These are phyloP conservation scores for Myocastor coypus DNA, from an alignment of 2,113 vertebrate genomes.

Conservation along the genomic window DNA sequence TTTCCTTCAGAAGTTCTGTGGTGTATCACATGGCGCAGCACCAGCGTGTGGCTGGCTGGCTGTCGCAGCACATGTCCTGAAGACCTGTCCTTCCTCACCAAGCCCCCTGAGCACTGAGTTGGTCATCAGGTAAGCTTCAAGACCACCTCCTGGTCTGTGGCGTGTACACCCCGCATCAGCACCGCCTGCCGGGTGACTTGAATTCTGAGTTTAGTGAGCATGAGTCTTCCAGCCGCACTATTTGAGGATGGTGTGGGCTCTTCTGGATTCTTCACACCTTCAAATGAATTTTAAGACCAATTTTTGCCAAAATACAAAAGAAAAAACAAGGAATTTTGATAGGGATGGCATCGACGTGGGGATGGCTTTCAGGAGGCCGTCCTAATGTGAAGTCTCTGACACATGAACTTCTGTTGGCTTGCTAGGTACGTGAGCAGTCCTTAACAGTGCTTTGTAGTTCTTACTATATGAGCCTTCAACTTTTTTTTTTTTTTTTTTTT, in stretches of 20 bases:
- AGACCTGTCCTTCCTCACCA: fast-evolving
- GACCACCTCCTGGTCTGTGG: fast-evolving
- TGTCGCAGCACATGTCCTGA: not conserved
- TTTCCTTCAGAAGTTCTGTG: not conserved
- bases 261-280: not conserved
- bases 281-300: not conserved
- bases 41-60: fast-evolving
- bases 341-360: not conserved
- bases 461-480: not conserved
- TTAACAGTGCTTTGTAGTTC: not conserved
- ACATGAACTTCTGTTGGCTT: not conserved
- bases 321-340: not conserved
- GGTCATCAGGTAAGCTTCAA: fast-evolving
- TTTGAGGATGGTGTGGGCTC: not conserved
- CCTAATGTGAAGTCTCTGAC: not conserved
- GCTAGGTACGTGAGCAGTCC: not conserved
- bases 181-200: fast-evolving
- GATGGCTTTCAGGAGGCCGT: not conserved
- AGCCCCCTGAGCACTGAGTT: fast-evolving
- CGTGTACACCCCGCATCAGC: fast-evolving
- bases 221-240: not conserved
- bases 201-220: not conserved
- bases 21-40: not conserved
- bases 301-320: not conserved
- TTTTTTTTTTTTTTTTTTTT: too few species aligned